phyloP scores from a whole-genome alignment of 2,797 vertebrate genomes.

The Aselliscus stoliczkanus region DNA sequence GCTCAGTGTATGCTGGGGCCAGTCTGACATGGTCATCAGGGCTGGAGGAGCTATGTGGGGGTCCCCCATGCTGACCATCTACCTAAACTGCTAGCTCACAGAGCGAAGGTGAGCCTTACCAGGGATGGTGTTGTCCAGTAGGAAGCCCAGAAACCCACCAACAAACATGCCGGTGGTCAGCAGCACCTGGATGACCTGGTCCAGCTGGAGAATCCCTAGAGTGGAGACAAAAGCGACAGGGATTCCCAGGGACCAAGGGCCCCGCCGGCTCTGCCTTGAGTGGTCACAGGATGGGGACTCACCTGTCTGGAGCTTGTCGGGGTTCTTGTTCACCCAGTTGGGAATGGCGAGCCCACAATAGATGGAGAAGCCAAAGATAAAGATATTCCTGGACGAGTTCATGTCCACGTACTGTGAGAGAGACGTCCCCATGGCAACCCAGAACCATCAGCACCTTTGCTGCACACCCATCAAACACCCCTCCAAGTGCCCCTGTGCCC shows the following conservation, averaged over 20 bases:
- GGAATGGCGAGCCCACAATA: constrained; percentile 92
- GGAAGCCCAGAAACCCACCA: constrained; percentile 92
- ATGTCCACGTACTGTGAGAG: constrained; percentile 91
- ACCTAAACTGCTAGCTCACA: background rate
- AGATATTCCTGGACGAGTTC: constrained; percentile 97
- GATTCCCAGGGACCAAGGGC: background rate
- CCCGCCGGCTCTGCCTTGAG: fast-evolving
- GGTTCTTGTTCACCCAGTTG: constrained; percentile 91
- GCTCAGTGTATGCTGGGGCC: background rate
- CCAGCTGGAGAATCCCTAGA: constrained; percentile 89
- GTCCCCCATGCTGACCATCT: background rate
- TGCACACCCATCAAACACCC: fast-evolving
- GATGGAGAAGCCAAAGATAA: constrained; percentile 97
- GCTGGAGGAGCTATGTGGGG: fast-evolving
- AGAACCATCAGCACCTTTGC: fast-evolving
- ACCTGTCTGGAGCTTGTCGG: constrained; percentile 89
- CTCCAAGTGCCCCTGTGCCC: background rate
- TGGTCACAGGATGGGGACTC: background rate
- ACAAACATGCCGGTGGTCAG: constrained; percentile 98
- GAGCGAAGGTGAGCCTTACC: constrained; percentile 80
- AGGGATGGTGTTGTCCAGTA: constrained; percentile 96
- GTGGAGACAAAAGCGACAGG: constrained; percentile 32
- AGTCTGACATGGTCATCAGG: background rate
- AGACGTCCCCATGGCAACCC: background rate
- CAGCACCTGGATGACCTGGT: constrained; percentile 93